phyloP scores from a whole-genome alignment of 1,140 invertebrate genomes.

The Pseudomyrmex pallidus region DNA sequence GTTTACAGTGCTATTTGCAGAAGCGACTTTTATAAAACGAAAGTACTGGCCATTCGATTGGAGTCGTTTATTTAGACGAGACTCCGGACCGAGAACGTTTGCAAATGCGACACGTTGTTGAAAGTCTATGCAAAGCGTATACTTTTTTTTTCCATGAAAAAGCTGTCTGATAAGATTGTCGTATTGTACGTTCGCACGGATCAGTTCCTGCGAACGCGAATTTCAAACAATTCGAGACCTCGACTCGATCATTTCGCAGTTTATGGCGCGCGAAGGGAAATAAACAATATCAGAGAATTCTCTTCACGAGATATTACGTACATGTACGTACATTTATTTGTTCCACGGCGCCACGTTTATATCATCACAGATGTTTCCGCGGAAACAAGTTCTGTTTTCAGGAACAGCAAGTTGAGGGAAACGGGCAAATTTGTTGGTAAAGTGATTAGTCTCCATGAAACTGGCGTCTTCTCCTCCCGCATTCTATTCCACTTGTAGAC shows the following conservation, averaged over 20 bases:
- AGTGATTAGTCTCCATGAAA: constrained; percentile 54
- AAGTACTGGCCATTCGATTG: constrained; percentile 23
- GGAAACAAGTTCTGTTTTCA: constrained; percentile 24
- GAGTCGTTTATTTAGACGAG: constrained; percentile 55
- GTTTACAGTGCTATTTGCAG: constrained; percentile 25
- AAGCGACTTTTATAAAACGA: constrained; percentile 33
- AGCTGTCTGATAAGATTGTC: constrained; percentile 29
- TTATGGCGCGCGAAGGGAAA: neutral
- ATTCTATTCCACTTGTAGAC: constrained; percentile 36
- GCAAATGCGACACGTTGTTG: constrained; percentile 28
- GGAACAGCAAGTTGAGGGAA: constrained; percentile 45
- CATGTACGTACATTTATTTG: constrained; percentile 22
- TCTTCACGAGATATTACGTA: too few species aligned
- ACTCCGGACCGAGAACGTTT: constrained; percentile 3
- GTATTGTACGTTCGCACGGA: neutral
- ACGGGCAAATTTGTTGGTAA: constrained; percentile 51
- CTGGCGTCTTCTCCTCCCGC: constrained; percentile 30
- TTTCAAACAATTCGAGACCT: neutral
- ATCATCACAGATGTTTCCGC: constrained; percentile 36
- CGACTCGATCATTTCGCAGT: neutral
- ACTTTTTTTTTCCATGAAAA: constrained; percentile 7
- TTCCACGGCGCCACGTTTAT: constrained; percentile 13
- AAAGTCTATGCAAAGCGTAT: constrained; percentile 9
- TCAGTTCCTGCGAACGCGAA: neutral
- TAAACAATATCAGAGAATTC: too few species aligned